phyloP scores from a whole-genome alignment of 2,888 invertebrate species.

The Ophion ventricosus region DNA sequence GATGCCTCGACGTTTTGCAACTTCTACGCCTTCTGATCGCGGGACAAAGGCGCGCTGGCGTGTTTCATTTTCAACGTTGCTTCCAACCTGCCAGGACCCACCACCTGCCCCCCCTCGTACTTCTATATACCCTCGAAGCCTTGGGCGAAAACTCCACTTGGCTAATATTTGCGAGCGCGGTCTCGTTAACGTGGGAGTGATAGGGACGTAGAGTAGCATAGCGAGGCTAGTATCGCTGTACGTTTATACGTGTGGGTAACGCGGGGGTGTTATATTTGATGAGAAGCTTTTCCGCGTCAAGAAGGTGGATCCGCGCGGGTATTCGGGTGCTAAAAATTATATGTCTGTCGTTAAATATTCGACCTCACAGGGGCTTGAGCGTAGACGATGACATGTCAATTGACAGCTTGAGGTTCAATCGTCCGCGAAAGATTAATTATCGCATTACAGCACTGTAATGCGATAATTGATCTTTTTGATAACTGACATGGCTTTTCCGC shows the following conservation, averaged over 20 bases:
- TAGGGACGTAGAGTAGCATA: not conserved
- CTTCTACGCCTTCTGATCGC: conserved; percentile 21
- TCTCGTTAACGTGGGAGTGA: conserved; percentile 58
- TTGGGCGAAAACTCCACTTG: conserved; percentile 49
- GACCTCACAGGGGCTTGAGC: not conserved
- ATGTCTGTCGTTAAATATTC: not conserved
- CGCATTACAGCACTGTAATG: not conserved
- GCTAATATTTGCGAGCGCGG: conserved; percentile 64
- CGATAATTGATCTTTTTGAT: not conserved
- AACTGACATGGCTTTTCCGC: not conserved
- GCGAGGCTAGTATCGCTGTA: not conserved
- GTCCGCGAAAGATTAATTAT: not conserved
- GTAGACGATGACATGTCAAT: not conserved
- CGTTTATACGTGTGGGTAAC: conserved; percentile 13
- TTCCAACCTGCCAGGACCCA: not conserved
- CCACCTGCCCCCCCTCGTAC: not conserved
- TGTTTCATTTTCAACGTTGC: conserved; percentile 57
- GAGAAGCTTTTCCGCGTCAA: conserved; percentile 24
- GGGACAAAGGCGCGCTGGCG: conserved; percentile 37
- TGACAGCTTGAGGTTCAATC: conserved; percentile 1
- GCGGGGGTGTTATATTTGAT: conserved; percentile 42
- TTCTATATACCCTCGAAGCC: conserved; percentile 15
- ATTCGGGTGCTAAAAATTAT: conserved; percentile 9
- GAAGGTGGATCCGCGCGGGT: not conserved
- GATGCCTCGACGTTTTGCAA: not conserved